A percentile compares a stretch with the other conserved stretches of the same genome.
phyloP scores from a whole-genome alignment of 2,888 invertebrate genomes.

The Prosopocoilus inquinatus region DNA sequence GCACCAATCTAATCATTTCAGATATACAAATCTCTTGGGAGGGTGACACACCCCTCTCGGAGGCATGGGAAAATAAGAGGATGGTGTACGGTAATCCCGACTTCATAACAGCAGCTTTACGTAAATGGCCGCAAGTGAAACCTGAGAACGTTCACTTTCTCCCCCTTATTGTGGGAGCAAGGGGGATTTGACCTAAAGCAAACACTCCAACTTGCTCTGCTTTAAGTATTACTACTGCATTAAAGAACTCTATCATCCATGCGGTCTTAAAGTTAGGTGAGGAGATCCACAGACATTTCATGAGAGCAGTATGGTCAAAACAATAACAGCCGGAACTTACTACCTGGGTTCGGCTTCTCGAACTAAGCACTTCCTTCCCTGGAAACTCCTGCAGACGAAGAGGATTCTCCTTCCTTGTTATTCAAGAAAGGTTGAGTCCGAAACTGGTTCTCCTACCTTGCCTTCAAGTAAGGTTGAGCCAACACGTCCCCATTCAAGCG shows the following conservation, averaged over 20 bases:
- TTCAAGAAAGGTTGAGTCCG: too few species aligned
- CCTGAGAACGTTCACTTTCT: background rate
- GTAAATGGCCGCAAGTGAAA: slow-evolving; percentile 7
- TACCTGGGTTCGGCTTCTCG: too few species aligned
- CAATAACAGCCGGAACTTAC: background rate
- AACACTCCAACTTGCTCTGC: slow-evolving; percentile 6
- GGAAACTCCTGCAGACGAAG: too few species aligned
- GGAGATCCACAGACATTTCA: slow-evolving; percentile 2
- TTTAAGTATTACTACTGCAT: too few species aligned
- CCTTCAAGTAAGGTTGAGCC: too few species aligned
- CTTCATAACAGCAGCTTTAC: background rate
- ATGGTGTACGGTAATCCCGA: slow-evolving; percentile 11
- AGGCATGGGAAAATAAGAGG: slow-evolving; percentile 16
- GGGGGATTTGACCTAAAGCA: slow-evolving; percentile 16
- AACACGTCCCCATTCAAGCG: too few species aligned
- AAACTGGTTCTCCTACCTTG: too few species aligned
- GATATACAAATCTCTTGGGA: slow-evolving; percentile 26
- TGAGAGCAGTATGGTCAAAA: slow-evolving; percentile 2
- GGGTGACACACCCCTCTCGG: slow-evolving; percentile 3
- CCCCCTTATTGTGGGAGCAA: slow-evolving; percentile 18
- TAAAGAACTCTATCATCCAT: background rate
- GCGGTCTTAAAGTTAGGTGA: slow-evolving; percentile 1
- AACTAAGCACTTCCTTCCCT: too few species aligned
- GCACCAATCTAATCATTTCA: background rate
- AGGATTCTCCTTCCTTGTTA: too few species aligned